phyloP scores from a whole-genome alignment of 1,140 invertebrate genomes.

The Neodiprion fabricii region DNA sequence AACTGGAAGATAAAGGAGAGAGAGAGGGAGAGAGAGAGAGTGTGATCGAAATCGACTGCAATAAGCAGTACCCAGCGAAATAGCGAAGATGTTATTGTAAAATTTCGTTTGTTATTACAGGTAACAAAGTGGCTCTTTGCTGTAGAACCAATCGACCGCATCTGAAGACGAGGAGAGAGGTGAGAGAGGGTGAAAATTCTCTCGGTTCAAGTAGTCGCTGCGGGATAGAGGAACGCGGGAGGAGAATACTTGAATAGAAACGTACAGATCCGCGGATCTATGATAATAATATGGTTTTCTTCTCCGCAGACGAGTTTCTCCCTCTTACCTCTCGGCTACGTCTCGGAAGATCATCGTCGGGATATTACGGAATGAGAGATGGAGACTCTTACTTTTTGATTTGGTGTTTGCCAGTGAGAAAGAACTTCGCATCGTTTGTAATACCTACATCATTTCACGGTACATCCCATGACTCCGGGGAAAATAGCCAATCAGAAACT shows the following conservation, averaged over 20 bases:
- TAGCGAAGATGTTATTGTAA: background rate
- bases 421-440: background rate
- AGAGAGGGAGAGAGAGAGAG: background rate
- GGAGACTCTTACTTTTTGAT: background rate
- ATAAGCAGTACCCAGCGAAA: background rate
- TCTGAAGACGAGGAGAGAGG: too few relatives aligned
- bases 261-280: too few relatives aligned
- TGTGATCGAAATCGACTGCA: background rate
- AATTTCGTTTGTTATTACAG: slow-evolving; percentile 6
- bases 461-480: background rate
- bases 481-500: slow-evolving; percentile 14
- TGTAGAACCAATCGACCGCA: background rate
- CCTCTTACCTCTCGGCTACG: background rate
- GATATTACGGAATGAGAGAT: background rate
- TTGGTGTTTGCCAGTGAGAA: background rate
- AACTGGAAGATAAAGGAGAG: background rate
- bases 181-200: too few relatives aligned
- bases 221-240: too few relatives aligned
- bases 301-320: background rate
- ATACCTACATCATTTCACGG: background rate
- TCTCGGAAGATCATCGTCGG: background rate
- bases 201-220: too few relatives aligned
- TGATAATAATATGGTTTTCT: too few relatives aligned
- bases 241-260: too few relatives aligned
- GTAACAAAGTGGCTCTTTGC: background rate